phyloP scores from a whole-genome alignment of 92 coral and sea anemone genomes.

The Bergia sp. region DNA sequence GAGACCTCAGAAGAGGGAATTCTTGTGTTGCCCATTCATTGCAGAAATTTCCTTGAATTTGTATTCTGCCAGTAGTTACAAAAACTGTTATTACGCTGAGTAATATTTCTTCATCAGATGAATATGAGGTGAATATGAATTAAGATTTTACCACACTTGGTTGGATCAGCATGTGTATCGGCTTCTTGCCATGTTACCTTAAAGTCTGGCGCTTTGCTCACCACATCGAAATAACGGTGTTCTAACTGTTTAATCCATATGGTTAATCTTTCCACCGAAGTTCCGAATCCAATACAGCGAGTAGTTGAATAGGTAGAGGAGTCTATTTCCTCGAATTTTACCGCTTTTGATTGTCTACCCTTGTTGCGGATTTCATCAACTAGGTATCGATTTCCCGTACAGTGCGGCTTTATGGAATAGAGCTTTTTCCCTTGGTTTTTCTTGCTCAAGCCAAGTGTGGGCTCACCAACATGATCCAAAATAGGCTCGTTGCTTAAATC shows the following conservation, averaged over 20 bases:
- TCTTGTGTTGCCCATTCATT: constrained; percentile 13
- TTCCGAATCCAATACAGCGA: constrained; percentile 10
- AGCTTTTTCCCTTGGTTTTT: constrained; percentile 18
- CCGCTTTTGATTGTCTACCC: not conserved
- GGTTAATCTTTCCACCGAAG: constrained; percentile 38
- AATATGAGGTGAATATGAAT: not conserved
- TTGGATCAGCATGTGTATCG: not conserved
- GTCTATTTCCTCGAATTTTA: not conserved
- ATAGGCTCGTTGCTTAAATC: not conserved
- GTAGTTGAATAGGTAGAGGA: not conserved
- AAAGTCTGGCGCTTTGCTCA: not conserved
- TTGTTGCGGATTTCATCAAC: constrained; percentile 4
- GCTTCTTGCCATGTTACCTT: constrained; percentile 30
- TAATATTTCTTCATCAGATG: not conserved
- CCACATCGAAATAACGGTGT: constrained; percentile 21
- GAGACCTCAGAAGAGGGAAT: not conserved
- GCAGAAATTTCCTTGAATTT: constrained; percentile 33
- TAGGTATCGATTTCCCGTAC: not conserved
- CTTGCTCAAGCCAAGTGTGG: no score
- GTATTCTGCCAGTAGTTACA: constrained; percentile 33
- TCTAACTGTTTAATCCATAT: constrained; percentile 9
- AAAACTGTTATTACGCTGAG: constrained; percentile 26
- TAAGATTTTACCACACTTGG: constrained; percentile 35
- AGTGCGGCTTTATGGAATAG: not conserved
- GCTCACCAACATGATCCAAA: not conserved